Evolutionary conservation across 2,113 vertebrate genomes (phyloP).

Genomic region (Dryoscopus gambensis): DNA sequence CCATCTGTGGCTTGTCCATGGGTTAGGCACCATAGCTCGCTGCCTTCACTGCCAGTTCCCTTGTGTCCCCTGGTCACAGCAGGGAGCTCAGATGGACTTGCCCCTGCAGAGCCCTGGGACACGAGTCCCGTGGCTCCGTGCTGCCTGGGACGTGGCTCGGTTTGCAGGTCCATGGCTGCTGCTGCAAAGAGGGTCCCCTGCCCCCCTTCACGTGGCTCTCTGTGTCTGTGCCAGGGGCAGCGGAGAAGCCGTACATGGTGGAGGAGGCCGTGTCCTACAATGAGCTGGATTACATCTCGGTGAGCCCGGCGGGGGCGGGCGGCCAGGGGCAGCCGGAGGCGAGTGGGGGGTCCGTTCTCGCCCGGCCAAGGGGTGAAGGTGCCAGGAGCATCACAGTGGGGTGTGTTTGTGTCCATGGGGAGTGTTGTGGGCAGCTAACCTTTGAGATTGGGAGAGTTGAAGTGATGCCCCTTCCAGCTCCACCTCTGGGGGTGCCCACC

Average conservation of each 20-base stretch:
- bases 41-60: background rate
- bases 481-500: background rate
- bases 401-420: background rate
- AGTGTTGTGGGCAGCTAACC: background rate
- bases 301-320: constrained; percentile 59
- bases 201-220: background rate
- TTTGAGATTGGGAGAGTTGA: background rate
- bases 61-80: accelerated
- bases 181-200: background rate
- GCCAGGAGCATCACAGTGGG: background rate
- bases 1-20: background rate
- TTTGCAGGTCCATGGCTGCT: background rate
- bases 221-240: constrained; percentile 81
- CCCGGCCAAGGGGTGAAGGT: accelerated
- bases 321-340: background rate
- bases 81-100: background rate
- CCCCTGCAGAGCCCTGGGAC: background rate
- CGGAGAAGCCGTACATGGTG: constrained; percentile 95
- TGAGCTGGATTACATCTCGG: constrained; percentile 94
- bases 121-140: accelerated
- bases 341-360: accelerated
- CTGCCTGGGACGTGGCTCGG: background rate
- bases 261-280: constrained; percentile 94
- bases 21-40: background rate
- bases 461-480: background rate